Evolutionary conservation across 1,140 invertebrate species (phyloP), one percentile per base, ranked within the genome.

Genomic region (Ceratina calcarata): DNA sequence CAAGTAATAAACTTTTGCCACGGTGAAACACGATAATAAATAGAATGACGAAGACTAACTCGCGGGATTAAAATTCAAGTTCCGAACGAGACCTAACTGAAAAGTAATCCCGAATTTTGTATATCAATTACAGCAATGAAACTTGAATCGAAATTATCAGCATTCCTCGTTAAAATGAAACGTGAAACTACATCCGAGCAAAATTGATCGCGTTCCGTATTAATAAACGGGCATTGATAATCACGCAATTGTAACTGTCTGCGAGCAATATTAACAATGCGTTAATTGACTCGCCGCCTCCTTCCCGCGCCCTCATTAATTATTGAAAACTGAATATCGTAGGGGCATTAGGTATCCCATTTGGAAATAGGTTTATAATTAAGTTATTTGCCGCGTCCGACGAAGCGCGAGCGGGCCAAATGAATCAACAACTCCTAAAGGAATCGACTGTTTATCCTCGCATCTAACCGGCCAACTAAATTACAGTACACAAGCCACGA

Each of bases 361-460:
- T 60, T 27, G 18, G 16, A 64, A 62, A 78, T 73, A 64, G 62
- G 2, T 37, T 57, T 22, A 65, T 79, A 74, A 79, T 79, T 73
- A 79, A 66, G 70, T 73, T 79, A 79, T 74, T n/a, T 51, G 77
- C 62, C 51, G 7, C 24, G 49, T 74, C 62, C 13, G 20, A 45
- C 53, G 15, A 66, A 58, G 61, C 12, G 53, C 53, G 20, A 45
- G 37, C 45, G 27, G 16, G 37, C n/a, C 32, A 60, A 74, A 79
- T 60, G 70, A 79, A 75, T 80, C 64, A 55, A 68, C 72, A 64
- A 58, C 77, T 75, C 55, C 78, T 80, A 76, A 57, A 62, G 72
- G 64, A 80, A 76, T 75, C 78, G 64, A 0, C 57, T 53, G 72
- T 61, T 80, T 76, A 80, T 80, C 78, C 60, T 37, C 24, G 27